phyloP scores from a whole-genome alignment of 2,888 invertebrate genomes.

The Sabatieria punctata region DNA sequence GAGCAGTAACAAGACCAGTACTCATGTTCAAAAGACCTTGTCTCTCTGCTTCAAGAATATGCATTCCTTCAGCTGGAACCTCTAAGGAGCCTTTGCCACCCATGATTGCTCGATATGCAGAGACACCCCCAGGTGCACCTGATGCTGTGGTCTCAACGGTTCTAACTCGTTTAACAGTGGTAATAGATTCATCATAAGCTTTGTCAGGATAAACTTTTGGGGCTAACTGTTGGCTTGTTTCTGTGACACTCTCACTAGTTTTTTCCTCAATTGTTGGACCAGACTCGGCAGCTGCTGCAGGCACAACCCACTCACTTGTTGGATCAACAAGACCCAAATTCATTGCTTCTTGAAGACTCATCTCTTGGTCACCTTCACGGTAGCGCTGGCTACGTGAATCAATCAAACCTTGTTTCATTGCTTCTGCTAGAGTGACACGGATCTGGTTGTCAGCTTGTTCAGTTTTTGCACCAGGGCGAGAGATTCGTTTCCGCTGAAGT shows the following conservation, averaged over 20 bases:
- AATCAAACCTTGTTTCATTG: slow-evolving; percentile 56
- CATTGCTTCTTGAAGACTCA: slow-evolving; percentile 34
- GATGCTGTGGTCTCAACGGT: slow-evolving; percentile 29
- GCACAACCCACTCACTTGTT: slow-evolving; percentile 30
- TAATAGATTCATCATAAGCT: slow-evolving; percentile 27
- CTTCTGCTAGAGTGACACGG: slow-evolving; percentile 57
- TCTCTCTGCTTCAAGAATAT: slow-evolving; percentile 60
- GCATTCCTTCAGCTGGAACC: slow-evolving; percentile 65
- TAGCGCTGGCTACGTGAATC: slow-evolving; percentile 39
- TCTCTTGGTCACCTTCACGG: slow-evolving; percentile 42
- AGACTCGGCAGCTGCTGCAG: slow-evolving; percentile 18
- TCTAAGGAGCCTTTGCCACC: slow-evolving; percentile 41
- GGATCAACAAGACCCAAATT: slow-evolving; percentile 29
- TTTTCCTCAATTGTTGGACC: slow-evolving; percentile 32
- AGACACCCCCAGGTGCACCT: slow-evolving; percentile 24
- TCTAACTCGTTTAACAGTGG: slow-evolving; percentile 27
- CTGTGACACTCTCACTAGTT: slow-evolving; percentile 26
- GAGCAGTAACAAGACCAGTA: slow-evolving; percentile 64
- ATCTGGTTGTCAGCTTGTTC: slow-evolving; percentile 31
- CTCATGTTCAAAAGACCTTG: slow-evolving; percentile 62
- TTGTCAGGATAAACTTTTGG: slow-evolving; percentile 26
- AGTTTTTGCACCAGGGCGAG: slow-evolving; percentile 43
- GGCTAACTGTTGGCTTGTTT: slow-evolving; percentile 30
- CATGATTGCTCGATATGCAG: slow-evolving; percentile 28
- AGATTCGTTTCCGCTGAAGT: slow-evolving; percentile 65